Evolutionary conservation across 92 coral and sea anemone species (phyloP).

Genomic region (Isaurus tuberculatus): DNA sequence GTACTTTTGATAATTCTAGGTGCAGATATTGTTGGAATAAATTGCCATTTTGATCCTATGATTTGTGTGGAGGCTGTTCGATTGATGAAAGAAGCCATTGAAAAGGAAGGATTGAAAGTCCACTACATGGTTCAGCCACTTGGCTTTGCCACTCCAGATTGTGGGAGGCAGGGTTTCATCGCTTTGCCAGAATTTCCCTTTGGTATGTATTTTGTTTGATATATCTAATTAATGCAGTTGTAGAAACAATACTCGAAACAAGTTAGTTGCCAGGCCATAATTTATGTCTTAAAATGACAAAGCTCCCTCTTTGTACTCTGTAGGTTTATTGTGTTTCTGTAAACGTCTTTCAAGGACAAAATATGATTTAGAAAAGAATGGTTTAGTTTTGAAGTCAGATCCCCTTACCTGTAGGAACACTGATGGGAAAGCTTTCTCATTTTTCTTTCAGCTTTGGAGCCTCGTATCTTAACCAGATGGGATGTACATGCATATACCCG

Average conservation of each 20-base stretch:
- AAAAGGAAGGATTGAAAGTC: conserved; percentile 87
- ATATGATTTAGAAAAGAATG: no score
- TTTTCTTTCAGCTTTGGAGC: conserved; percentile 80
- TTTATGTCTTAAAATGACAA: no score
- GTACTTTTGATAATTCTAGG: conserved; percentile 50
- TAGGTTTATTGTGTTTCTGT: no score
- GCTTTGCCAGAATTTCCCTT: conserved; percentile 99
- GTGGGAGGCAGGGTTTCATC: conserved; percentile 95
- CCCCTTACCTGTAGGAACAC: neutral
- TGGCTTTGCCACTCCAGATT: conserved; percentile 88
- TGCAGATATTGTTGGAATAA: conserved; percentile 95
- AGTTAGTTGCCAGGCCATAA: neutral
- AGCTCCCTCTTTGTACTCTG: no score
- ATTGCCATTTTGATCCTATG: conserved; percentile 94
- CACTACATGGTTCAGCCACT: conserved; percentile 96
- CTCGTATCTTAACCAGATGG: conserved; percentile 93
- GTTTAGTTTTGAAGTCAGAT: neutral
- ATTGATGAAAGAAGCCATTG: conserved; percentile 90
- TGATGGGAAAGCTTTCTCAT: neutral
- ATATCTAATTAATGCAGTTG: neutral
- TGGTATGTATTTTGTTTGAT: conserved; percentile 63
- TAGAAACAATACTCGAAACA: neutral
- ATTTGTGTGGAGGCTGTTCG: conserved; percentile 77
- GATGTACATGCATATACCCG: conserved; percentile 96
- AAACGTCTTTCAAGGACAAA: neutral